Evolutionary conservation across 2,797 vertebrate genomes (phyloP), one percentile per base, ranked within the genome.

Genomic region (Coccyzus lansbergi): DNA sequence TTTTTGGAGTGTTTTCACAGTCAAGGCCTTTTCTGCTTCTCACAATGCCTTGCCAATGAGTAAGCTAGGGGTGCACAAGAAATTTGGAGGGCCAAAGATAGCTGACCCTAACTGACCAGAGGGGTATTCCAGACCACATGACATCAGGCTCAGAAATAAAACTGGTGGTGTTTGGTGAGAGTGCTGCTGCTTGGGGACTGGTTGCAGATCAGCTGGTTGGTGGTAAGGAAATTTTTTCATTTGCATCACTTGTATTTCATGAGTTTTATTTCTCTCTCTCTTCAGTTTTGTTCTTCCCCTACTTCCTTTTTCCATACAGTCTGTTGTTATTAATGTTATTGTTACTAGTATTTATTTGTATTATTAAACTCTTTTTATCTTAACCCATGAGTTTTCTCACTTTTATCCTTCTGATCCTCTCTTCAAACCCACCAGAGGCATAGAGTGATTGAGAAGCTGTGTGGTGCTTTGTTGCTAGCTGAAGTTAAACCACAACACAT

Each of bases 41-140:
- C 59, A 48, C 21, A 3, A 46, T 1, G 4, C 25, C 15, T 31
- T 8, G 7, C 17, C 12, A 60, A n/a, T 0, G 1, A 42, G 36
- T 7, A 28, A 44, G 7, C 17, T 68, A 17, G 17, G 6, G 8
- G 9, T 62, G 17, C 40, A 36, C 13, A 36, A 49, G 53, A 29
- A 40, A 15, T 1, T 55, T 11, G 6, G 25, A 49, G 25, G 20
- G 15, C 10, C 22, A 2, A 2, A 10, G 15, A 48, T 10, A 85
- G 20, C 48, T 42, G 34, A 56, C 26, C 16, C 26, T 18, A 55
- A 4, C 21, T 55, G 34, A 55, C 34, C 26, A 24, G 40, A 76
- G 18, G 7, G 34, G 13, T 62, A 34, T 34, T 49, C 13, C 36
- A 29, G 4, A 49, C 14, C 9, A 7, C 21, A 29, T n/a, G n/a